These are phyloP conservation scores for Argya squamiceps DNA, from an alignment of 2,797 vertebrate species.

Conservation along the genomic window DNA sequence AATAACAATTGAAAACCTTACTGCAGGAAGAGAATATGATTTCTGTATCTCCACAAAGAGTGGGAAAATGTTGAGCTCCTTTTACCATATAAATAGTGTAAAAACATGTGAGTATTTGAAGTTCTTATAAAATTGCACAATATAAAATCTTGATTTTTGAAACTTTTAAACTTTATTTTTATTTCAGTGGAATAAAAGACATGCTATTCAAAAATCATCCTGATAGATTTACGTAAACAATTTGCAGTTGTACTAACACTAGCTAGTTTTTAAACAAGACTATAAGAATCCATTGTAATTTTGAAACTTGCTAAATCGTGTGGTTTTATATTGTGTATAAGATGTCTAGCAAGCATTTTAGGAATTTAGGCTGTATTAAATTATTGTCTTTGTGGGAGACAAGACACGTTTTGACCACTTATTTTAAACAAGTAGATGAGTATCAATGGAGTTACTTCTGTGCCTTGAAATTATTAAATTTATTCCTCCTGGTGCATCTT, in stretches of 20 bases:
- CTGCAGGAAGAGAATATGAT: constrained; percentile 80
- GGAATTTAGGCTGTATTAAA: background rate
- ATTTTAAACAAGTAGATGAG: background rate
- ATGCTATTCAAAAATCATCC: background rate
- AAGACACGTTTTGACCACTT: background rate
- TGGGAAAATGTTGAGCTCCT: constrained; percentile 73
- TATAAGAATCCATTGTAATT: background rate
- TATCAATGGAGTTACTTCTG: background rate
- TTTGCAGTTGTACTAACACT: background rate
- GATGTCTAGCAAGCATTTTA: background rate
- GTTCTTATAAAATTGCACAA: background rate
- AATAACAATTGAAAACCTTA: constrained; percentile 73
- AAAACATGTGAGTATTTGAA: constrained; percentile 83
- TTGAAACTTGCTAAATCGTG: background rate
- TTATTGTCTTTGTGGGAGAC: background rate
- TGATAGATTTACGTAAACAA: background rate
- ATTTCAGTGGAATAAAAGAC: background rate
- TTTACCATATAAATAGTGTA: constrained; percentile 68
- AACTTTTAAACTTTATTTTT: background rate
- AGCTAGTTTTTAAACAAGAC: background rate
- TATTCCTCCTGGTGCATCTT: background rate
- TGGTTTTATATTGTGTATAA: background rate
- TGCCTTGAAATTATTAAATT: background rate
- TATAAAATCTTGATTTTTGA: background rate
- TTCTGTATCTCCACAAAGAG: constrained; percentile 81